Base-by-base conservation (phyloP, 2,888 invertebrate genomes). In the Biston betularia region DNA sequence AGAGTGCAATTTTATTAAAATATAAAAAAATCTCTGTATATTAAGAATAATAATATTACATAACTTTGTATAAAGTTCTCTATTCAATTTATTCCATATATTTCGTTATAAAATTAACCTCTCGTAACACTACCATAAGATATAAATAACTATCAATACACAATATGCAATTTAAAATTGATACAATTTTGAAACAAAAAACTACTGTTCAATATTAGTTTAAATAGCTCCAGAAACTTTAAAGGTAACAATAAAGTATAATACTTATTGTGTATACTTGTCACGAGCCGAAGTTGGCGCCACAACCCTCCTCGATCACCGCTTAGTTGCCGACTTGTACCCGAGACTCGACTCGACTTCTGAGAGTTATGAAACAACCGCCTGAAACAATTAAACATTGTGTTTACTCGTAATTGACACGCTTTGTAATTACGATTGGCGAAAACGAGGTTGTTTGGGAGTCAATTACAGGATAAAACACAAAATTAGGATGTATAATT, bases 261-360 rank as follows among this genome's bases (percentile, higher is more conserved):
- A 24, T 35, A 10, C 45, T 42, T 52, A 52, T 42, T 54, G 33
- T 60, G 60, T 58, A 50, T 38, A 62, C 35, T 54, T 10, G 49
- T 42, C 55, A 59, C 54, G 59, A 54, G 71, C 65, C 75, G 69
- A 73, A 66, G 68, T 75, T 76, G 71, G 63, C 78, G 63, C 78
- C 78, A 70, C 77, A 72, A 70, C 58, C 62, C 46, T 49, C 50
- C 34, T 24, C 6, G 5, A 8, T 7, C 9, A 2, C 40, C 55
- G 14, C 52, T 38, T 56, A 42, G 65, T 56, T 56, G 52, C 42
- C 35, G 50, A 35, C 50, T 53, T 14, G 46, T 24, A 34, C 38
- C 35, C 46, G 42, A 14, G 45, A 57, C 54, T 65, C 55, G 34
- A 65, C 65, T 60, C 57, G 65, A 65, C 65, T 61, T 56, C 46